Evolutionary conservation across 2,113 vertebrate species (phyloP).

Genomic region (Halichoeres trimaculatus): DNA sequence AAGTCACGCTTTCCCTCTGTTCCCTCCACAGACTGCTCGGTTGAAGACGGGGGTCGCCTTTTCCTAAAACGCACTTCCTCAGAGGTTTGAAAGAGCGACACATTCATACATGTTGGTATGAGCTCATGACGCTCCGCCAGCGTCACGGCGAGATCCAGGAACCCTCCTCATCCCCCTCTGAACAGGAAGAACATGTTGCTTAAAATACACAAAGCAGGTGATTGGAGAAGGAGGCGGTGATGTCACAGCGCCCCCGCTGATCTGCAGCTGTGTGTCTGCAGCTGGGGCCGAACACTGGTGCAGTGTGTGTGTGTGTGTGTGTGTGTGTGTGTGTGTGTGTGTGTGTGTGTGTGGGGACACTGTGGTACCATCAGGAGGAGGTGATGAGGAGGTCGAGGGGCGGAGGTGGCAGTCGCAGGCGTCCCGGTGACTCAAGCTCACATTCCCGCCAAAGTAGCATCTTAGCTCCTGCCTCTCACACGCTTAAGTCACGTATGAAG

Average conservation of each 20-base stretch:
- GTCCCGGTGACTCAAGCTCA: neutral
- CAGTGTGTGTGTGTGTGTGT: constrained; percentile 47
- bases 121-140: too few relatives aligned
- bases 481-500: neutral
- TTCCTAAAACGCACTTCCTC: too few relatives aligned
- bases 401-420: neutral
- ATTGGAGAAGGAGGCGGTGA: constrained; percentile 61
- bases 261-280: constrained; percentile 54
- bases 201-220: constrained; percentile 55
- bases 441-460: neutral
- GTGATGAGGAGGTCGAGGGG: neutral
- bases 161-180: constrained; percentile 18
- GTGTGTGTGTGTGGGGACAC: neutral
- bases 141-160: neutral
- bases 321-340: constrained; percentile 22
- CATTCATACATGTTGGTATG: too few relatives aligned
- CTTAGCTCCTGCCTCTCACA: neutral
- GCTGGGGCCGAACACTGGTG: constrained; percentile 49
- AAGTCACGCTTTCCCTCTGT: too few relatives aligned
- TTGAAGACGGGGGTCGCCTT: too few relatives aligned
- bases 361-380: constrained; percentile 1
- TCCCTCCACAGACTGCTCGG: too few relatives aligned
- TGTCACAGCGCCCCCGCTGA: constrained; percentile 55
- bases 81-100: too few relatives aligned
- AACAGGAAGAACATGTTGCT: constrained; percentile 13